Conservation (phyloP, 2,113 vertebrate genomes). For the Anarhynchus alexandrinus region DNA sequence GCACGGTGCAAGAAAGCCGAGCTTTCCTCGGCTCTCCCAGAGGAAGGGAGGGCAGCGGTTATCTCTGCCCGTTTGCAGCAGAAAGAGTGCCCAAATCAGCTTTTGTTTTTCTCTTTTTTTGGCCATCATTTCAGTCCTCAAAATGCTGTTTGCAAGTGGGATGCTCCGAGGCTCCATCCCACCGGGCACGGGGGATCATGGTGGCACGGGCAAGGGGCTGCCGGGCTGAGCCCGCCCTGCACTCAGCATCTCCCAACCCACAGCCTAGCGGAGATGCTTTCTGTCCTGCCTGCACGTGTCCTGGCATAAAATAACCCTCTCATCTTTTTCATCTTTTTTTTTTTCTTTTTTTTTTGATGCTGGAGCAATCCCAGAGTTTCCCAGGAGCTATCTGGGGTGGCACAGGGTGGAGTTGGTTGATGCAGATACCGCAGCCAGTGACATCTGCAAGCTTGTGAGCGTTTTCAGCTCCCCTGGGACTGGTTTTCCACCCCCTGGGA, state of each 20-base stretch:
- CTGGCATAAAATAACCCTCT: neutral
- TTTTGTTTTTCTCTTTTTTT: neutral
- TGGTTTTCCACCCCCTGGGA: neutral
- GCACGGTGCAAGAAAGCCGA: neutral
- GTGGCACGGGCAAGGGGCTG: neutral
- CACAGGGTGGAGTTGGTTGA: neutral
- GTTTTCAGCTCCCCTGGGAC: neutral
- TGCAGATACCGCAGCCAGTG: neutral
- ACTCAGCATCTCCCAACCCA: neutral
- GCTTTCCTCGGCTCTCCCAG: neutral
- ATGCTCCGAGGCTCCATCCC: neutral
- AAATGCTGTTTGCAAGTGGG: neutral
- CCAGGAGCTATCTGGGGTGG: neutral
- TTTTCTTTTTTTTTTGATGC: neutral
- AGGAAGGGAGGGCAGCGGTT: neutral
- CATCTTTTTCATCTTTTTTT: neutral
- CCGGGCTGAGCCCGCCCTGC: neutral
- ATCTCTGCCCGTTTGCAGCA: neutral
- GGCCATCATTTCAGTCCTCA: neutral
- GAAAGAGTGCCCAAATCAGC: neutral
- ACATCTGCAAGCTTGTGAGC: fast-evolving
- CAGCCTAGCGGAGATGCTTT: neutral
- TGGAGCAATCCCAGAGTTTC: neutral
- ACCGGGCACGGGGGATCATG: neutral
- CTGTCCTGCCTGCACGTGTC: neutral